Percentiles rank a stretch among this genome's conserved stretches.
These are phyloP conservation scores for Cosmopolites sordidus DNA, from an alignment of 2,888 invertebrate genomes.

Conservation along the genomic window DNA sequence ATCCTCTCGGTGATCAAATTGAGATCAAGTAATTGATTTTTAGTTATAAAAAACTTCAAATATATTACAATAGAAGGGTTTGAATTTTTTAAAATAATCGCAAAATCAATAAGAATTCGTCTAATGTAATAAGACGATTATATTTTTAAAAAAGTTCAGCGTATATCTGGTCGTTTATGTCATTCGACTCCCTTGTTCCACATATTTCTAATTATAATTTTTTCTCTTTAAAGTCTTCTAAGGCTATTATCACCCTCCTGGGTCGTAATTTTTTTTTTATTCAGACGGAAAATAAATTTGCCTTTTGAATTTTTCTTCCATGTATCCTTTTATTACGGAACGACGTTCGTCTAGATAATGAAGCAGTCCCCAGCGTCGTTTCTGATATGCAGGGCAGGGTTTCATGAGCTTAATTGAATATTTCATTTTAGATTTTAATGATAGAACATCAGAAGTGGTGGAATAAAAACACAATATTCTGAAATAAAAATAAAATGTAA, in stretches of 20 bases:
- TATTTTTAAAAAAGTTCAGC: too few relatives aligned
- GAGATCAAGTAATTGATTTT: too few relatives aligned
- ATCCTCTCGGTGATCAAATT: too few relatives aligned
- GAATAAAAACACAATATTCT: neutral
- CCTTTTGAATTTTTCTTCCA: conserved; percentile 45
- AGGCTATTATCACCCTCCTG: conserved; percentile 44
- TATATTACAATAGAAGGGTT: too few relatives aligned
- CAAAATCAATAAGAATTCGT: too few relatives aligned
- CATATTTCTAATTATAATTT: conserved; percentile 45
- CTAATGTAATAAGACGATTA: too few relatives aligned
- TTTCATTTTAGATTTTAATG: neutral
- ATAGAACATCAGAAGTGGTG: neutral
- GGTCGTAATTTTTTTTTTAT: conserved; percentile 36
- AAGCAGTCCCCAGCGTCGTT: conserved; percentile 28
- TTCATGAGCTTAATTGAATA: neutral
- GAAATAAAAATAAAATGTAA: too few relatives aligned
- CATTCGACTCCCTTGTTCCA: conserved; percentile 37
- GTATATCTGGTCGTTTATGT: too few relatives aligned
- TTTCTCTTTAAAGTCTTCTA: conserved; percentile 43
- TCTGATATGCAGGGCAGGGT: conserved; percentile 7
- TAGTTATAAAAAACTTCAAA: too few relatives aligned
- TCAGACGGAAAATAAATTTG: conserved; percentile 42
- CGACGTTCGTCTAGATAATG: conserved; percentile 38
- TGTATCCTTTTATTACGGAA: conserved; percentile 44
- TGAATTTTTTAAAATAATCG: too few relatives aligned